Conservation (phyloP, 2,888 invertebrate species). For the Callyntrura sp. region DNA sequence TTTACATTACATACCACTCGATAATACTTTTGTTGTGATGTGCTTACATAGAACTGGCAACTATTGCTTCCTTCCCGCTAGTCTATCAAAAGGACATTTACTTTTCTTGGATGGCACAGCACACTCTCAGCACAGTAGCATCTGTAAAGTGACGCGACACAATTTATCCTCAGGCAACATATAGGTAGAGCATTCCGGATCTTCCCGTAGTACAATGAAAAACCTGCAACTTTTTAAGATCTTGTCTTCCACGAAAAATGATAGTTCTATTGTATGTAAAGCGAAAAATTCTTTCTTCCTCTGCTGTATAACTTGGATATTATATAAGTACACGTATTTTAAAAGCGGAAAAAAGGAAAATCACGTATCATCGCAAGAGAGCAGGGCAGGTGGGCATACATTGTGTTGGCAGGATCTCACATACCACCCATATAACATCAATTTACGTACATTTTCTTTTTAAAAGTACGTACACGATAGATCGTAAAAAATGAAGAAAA, state of each 20-base stretch:
- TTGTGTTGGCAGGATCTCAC: neutral
- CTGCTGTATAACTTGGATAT: neutral
- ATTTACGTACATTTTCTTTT: neutral
- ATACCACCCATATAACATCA: neutral
- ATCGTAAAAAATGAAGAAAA: conserved; percentile 55
- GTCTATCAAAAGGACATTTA: neutral
- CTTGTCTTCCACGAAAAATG: too few relatives aligned
- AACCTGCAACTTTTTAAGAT: too few relatives aligned
- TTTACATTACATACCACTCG: too few relatives aligned
- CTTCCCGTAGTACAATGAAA: too few relatives aligned
- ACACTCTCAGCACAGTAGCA: too few relatives aligned
- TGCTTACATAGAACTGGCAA: neutral
- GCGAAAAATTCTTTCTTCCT: neutral
- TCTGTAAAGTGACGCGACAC: neutral
- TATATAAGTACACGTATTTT: neutral
- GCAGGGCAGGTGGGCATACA: neutral
- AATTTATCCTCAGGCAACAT: neutral
- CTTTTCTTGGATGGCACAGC: neutral
- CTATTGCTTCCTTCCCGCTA: neutral
- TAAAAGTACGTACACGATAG: neutral
- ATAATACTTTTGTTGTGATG: too few relatives aligned
- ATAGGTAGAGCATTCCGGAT: too few relatives aligned
- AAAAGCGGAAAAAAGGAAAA: neutral
- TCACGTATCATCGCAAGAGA: neutral
- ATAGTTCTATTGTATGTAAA: neutral